These are phyloP conservation scores for Valencia hispanica DNA, from an alignment of 2,797 vertebrate species.

Conservation along the genomic window DNA sequence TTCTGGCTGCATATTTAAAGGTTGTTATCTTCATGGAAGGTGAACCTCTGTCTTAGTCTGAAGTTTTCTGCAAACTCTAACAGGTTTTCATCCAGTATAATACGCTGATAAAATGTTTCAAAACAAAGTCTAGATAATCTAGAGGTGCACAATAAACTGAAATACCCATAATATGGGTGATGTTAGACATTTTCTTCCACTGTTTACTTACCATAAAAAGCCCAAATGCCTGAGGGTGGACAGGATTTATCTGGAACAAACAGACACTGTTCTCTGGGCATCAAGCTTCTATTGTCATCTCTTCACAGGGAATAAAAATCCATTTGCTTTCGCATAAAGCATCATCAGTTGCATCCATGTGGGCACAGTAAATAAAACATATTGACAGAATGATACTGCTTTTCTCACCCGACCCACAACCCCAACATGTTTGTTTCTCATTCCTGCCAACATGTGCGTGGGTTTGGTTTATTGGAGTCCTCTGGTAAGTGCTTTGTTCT, in stretches of 20 bases:
- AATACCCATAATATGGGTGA: slow-evolving; percentile 53
- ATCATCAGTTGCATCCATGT: slow-evolving; percentile 52
- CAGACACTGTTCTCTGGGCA: slow-evolving; percentile 68
- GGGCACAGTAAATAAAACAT: slow-evolving; percentile 51
- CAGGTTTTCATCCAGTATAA: background rate
- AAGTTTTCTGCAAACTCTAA: background rate
- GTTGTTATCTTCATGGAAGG: background rate
- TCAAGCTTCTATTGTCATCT: slow-evolving; percentile 48
- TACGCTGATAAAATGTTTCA: background rate
- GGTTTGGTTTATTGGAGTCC: slow-evolving; percentile 36
- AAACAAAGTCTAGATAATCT: background rate
- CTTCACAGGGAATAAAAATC: slow-evolving; percentile 57
- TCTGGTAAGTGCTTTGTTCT: slow-evolving; percentile 34
- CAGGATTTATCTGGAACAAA: slow-evolving; percentile 77
- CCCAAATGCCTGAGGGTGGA: slow-evolving; percentile 62
- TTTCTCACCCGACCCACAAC: slow-evolving; percentile 48
- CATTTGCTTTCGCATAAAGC: slow-evolving; percentile 58
- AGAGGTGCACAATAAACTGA: slow-evolving; percentile 58
- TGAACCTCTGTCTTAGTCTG: too few relatives aligned
- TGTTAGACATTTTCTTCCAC: slow-evolving; percentile 59
- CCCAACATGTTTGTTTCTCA: slow-evolving; percentile 34
- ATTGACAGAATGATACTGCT: slow-evolving; percentile 46
- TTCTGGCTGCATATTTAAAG: background rate
- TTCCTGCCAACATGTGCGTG: slow-evolving; percentile 39
- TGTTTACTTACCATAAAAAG: slow-evolving; percentile 60